Evolutionary conservation across 2,888 invertebrate genomes (phyloP), one percentile per base, ranked within the genome.

Genomic region (Lordiphosa fenestrarum): DNA sequence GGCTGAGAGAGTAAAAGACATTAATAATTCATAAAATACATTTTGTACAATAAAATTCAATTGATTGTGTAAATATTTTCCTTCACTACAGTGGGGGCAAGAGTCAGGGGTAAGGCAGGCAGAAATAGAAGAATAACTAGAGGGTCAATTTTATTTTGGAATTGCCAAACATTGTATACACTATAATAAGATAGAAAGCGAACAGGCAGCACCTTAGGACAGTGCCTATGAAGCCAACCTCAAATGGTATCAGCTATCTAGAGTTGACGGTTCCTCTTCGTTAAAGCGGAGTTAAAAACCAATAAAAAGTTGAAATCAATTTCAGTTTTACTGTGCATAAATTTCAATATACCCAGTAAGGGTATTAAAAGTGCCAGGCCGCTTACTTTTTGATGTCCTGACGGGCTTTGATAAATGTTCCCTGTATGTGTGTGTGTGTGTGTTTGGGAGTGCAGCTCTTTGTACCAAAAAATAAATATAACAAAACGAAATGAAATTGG

Each of bases 11-110:
- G 47, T 52, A 65, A 59, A 63, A 63, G 63, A 66, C 81, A 76
- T 83, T 73, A 76, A 83, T 83, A 80, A 80, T 80, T 83, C 73
- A 76, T 80, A 66, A 83, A 76, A 63, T 58, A 69, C 67, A 80
- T 53, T 69, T 64, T 74, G 71, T 68, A 64, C 77, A 71, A 80
- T 73, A 64, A 83, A 78, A 80, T 76, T 73, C 76, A 80, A 83
- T 80, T 80, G 84, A 80, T 80, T 83, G 81, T 71, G 81, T 63
- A 80, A 80, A 83, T 80, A 80, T 76, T 80, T 80, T 68, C 49
- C 66, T 73, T 69, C 36, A 46, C 49, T 67, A 48, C 56, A 62
- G 44, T 53, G 15, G 41, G 54, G 54, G 12, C 21, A 53, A 30
- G 30, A 9, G 30, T 30, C 30, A 7, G 3, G 30, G 6, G 30